Evolutionary conservation across 2,888 invertebrate species (phyloP).

Genomic region (Drosophila mimetica): DNA sequence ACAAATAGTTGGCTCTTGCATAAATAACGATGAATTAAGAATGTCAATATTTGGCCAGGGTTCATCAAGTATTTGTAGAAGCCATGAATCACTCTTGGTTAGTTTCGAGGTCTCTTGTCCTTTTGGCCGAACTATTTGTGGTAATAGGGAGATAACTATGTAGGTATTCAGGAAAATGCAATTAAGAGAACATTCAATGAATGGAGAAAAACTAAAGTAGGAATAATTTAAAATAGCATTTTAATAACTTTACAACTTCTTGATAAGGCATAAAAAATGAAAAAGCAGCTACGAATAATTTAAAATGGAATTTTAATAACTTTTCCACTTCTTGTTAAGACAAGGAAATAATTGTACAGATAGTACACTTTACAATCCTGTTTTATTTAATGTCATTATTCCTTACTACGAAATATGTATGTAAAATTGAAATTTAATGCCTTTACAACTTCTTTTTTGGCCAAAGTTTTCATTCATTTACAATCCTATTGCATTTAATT

Average conservation of each 20-base stretch:
- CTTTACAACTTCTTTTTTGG: not conserved
- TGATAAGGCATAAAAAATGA: too few relatives aligned
- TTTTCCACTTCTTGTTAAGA: not conserved
- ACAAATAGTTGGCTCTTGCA: slow-evolving; percentile 19
- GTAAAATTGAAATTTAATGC: too few relatives aligned
- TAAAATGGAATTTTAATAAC: not conserved
- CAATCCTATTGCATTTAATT: not conserved
- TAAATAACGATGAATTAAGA: slow-evolving; percentile 16
- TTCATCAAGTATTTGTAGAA: not conserved
- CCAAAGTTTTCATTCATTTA: too few relatives aligned
- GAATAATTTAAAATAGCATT: too few relatives aligned
- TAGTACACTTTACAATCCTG: not conserved
- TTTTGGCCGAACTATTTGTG: not conserved
- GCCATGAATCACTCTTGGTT: not conserved
- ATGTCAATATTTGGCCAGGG: slow-evolving; percentile 22
- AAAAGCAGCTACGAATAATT: too few relatives aligned
- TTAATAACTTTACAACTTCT: not conserved
- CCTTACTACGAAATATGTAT: not conserved
- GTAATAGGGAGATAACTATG: not conserved
- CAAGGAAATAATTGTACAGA: not conserved
- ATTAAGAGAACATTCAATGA: not conserved
- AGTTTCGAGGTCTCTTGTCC: not conserved
- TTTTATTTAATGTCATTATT: not conserved
- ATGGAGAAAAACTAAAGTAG: not conserved
- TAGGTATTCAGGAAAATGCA: not conserved